Evolutionary conservation across 2,888 invertebrate species (phyloP).

Genomic region (Apotomis turbidana): DNA sequence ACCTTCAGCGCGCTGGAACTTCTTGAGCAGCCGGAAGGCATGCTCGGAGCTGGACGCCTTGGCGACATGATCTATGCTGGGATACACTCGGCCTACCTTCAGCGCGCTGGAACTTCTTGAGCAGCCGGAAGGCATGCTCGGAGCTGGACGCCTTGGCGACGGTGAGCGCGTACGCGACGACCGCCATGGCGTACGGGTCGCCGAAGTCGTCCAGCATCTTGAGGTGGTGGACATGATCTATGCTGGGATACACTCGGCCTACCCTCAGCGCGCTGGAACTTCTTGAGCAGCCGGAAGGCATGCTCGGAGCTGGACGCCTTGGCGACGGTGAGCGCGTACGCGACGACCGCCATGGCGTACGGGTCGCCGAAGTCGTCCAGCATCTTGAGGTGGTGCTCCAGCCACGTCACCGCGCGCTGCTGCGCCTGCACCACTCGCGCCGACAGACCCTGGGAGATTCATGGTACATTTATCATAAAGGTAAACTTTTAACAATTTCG

Average conservation of each 20-base stretch:
- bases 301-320: conserved; percentile 94
- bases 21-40: conserved; percentile 89
- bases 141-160: conserved; percentile 93
- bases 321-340: conserved; percentile 92
- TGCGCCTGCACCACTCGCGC: conserved; percentile 90
- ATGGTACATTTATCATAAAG: not conserved
- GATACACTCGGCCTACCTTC: conserved; percentile 78
- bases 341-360: conserved; percentile 94
- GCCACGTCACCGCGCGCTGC: conserved; percentile 89
- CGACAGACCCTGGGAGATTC: conserved; percentile 84
- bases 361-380: conserved; percentile 88
- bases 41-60: conserved; percentile 67
- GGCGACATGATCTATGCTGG: too few relatives aligned
- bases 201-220: conserved; percentile 88
- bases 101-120: conserved; percentile 86
- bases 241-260: too few relatives aligned
- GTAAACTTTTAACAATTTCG: too few relatives aligned
- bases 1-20: conserved; percentile 68
- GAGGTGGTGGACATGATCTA: conserved; percentile 83
- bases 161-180: conserved; percentile 95
- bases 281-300: conserved; percentile 89
- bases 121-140: conserved; percentile 90
- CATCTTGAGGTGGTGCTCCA: conserved; percentile 92
- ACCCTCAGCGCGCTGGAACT: conserved; percentile 76
- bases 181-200: conserved; percentile 92